Evolutionary conservation across 2,797 vertebrate species (phyloP).

Genomic region (Streptopelia turtur): DNA sequence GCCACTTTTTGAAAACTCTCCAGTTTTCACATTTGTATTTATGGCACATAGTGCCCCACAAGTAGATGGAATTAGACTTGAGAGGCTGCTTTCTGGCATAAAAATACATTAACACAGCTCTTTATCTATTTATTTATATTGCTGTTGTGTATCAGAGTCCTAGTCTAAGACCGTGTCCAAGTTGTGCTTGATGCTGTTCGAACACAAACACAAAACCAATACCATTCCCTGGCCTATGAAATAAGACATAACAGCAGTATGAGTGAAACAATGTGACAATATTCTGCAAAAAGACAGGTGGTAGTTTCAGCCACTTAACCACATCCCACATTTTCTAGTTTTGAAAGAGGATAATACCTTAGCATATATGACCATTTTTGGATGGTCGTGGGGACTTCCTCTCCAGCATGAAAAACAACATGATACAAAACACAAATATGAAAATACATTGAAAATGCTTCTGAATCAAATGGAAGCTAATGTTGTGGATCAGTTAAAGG

Average conservation of each 20-base stretch:
- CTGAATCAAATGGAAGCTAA: background rate
- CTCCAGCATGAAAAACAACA: background rate
- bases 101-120: background rate
- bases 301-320: slow-evolving; percentile 1
- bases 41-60: background rate
- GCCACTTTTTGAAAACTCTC: background rate
- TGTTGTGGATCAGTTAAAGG: background rate
- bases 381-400: background rate
- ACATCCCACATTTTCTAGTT: background rate
- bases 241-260: background rate
- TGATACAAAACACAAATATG: background rate
- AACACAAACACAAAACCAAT: background rate
- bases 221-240: background rate
- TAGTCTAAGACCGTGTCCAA: background rate
- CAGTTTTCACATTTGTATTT: background rate
- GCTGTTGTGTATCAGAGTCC: background rate
- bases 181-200: background rate
- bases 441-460: background rate
- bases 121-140: background rate
- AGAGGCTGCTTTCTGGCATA: background rate
- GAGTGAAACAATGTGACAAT: background rate
- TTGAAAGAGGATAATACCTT: background rate
- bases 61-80: background rate
- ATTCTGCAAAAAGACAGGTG: background rate
- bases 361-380: background rate